Conservation (phyloP, 2,797 vertebrate genomes). For the Passerculus sandwichensis region DNA sequence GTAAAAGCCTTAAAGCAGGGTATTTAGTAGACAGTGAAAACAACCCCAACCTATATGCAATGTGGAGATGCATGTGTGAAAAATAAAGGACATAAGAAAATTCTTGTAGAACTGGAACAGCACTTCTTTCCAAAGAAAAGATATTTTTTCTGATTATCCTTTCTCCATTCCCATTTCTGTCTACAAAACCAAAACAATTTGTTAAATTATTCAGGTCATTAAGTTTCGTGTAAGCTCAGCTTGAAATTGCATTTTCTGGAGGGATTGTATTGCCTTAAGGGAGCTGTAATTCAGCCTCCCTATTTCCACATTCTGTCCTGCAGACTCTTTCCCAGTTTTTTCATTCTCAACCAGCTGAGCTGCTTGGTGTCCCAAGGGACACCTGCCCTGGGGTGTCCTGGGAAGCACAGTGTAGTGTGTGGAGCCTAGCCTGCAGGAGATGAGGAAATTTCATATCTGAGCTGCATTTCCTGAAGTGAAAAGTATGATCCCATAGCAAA, state of each 20-base stretch:
- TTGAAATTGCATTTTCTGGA: constrained; percentile 47
- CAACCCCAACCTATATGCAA: background rate
- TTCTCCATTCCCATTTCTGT: background rate
- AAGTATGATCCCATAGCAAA: background rate
- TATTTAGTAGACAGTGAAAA: background rate
- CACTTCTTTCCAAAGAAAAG: background rate
- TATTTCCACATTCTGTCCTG: background rate
- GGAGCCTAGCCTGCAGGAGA: background rate
- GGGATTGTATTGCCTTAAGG: constrained; percentile 29
- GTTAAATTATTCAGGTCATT: constrained; percentile 67
- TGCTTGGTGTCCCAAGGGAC: background rate
- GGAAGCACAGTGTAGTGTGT: background rate
- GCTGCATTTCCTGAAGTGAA: background rate
- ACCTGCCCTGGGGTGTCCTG: background rate
- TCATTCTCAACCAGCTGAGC: background rate
- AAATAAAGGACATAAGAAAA: background rate
- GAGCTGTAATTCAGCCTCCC: constrained; percentile 35
- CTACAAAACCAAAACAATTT: constrained; percentile 45
- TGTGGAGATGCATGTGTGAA: background rate
- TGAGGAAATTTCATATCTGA: background rate
- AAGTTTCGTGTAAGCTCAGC: constrained; percentile 44
- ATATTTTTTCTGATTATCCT: constrained; percentile 21
- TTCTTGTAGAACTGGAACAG: background rate
- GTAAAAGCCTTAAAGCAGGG: background rate
- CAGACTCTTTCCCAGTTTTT: background rate